phyloP scores from a whole-genome alignment of 1,140 invertebrate genomes.

The Drosophila athabasca region DNA sequence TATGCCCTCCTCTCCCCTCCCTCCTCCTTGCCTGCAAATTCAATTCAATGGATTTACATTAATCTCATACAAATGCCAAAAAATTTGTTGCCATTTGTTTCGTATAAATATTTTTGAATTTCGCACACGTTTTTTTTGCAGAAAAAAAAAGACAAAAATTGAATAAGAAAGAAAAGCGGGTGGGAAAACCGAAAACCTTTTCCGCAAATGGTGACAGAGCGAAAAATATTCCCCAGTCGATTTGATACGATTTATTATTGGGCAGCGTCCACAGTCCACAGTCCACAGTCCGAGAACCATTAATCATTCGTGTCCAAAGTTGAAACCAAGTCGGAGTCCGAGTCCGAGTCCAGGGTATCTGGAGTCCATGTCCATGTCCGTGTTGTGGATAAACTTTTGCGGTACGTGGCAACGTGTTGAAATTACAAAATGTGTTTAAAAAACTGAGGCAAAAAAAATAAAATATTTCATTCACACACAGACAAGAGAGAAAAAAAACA shows the following conservation, averaged over 20 bases:
- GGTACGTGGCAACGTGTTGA: slow-evolving; percentile 72
- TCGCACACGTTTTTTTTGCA: slow-evolving; percentile 53
- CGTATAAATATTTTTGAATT: slow-evolving; percentile 53
- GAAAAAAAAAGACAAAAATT: slow-evolving; percentile 31
- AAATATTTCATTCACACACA: slow-evolving; percentile 75
- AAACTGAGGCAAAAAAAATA: slow-evolving; percentile 50
- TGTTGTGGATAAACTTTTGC: slow-evolving; percentile 63
- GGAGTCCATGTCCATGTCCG: slow-evolving; percentile 31
- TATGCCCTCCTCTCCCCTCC: too few species aligned
- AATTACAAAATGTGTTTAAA: slow-evolving; percentile 80
- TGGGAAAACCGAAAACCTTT: slow-evolving; percentile 13
- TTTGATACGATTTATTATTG: slow-evolving; percentile 53
- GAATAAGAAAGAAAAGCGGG: slow-evolving; percentile 43
- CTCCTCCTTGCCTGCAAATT: slow-evolving; percentile 4
- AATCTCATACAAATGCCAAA: slow-evolving; percentile 26
- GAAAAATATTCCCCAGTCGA: slow-evolving; percentile 52
- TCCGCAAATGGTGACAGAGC: slow-evolving; percentile 68
- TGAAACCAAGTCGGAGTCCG: slow-evolving; percentile 39
- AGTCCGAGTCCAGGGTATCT: slow-evolving; percentile 33
- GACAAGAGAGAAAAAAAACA: slow-evolving; percentile 57
- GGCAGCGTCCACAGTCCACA: slow-evolving; percentile 2
- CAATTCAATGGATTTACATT: slow-evolving; percentile 30
- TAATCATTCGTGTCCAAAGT: slow-evolving; percentile 47
- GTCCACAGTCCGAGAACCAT: slow-evolving; percentile 50
- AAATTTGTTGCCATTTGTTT: slow-evolving; percentile 31